These are phyloP conservation scores for Scaptomyza polygonia DNA, from an alignment of 2,888 invertebrate genomes.

Conservation along the genomic window DNA sequence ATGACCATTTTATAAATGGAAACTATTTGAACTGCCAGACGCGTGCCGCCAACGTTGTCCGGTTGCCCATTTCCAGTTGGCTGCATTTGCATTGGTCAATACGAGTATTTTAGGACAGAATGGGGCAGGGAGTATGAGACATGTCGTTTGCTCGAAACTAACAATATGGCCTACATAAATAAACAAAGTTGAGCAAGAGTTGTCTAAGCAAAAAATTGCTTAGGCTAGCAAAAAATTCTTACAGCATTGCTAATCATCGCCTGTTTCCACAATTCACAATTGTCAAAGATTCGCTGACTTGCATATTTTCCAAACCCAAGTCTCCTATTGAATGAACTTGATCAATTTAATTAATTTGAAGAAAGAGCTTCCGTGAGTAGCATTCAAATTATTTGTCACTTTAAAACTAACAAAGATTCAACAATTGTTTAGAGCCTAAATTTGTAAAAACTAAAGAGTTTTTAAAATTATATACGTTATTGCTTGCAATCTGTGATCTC, in stretches of 20 bases:
- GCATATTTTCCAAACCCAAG: background rate
- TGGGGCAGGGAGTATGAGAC: slow-evolving; percentile 14
- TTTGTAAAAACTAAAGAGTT: background rate
- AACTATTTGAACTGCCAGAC: slow-evolving; percentile 50
- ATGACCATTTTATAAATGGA: slow-evolving; percentile 56
- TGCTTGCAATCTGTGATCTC: background rate
- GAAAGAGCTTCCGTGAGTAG: slow-evolving; percentile 16
- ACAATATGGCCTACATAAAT: slow-evolving; percentile 3
- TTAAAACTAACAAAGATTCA: background rate
- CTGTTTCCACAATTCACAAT: background rate
- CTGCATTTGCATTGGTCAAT: slow-evolving; percentile 12
- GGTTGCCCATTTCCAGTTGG: slow-evolving; percentile 25
- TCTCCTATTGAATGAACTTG: slow-evolving; percentile 10
- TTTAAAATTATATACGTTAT: background rate
- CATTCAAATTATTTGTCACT: slow-evolving; percentile 8
- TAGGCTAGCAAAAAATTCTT: background rate
- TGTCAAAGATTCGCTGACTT: slow-evolving; percentile 6
- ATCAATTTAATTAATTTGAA: slow-evolving; percentile 29
- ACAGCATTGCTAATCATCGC: background rate
- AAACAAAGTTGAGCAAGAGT: slow-evolving; percentile 4
- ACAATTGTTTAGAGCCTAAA: background rate
- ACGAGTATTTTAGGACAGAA: background rate
- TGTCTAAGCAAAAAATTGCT: background rate
- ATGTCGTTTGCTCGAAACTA: slow-evolving; percentile 14
- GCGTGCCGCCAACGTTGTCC: slow-evolving; percentile 23